These are phyloP conservation scores for Microcebus jonahi DNA, from an alignment of 2,113 vertebrate species.

Conservation along the genomic window DNA sequence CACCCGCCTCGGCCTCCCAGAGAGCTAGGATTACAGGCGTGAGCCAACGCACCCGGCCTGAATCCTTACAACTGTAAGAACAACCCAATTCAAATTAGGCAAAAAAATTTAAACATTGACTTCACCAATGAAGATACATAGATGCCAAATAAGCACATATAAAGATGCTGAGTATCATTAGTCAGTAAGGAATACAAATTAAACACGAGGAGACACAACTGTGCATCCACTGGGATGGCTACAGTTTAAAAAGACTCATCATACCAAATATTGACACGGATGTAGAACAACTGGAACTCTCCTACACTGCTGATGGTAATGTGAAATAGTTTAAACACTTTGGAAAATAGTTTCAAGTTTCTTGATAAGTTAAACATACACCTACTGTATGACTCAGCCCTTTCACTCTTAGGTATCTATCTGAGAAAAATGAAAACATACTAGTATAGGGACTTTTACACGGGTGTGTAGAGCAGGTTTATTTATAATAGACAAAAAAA, in stretches of 20 bases:
- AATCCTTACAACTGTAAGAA: neutral
- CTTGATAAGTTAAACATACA: neutral
- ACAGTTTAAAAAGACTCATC: neutral
- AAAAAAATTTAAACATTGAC: slow-evolving; percentile 10
- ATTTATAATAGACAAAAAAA: neutral
- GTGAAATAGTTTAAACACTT: neutral
- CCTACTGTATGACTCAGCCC: neutral
- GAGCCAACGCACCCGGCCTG: too few relatives aligned
- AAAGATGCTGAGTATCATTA: neutral
- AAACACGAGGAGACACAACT: neutral
- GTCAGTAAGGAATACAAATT: neutral
- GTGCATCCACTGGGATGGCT: neutral
- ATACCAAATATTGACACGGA: neutral
- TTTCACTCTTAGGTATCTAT: neutral
- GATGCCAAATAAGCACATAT: neutral
- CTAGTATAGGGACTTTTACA: neutral
- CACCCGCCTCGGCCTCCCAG: too few relatives aligned
- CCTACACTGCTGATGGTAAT: neutral
- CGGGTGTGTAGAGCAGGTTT: neutral
- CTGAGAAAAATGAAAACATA: slow-evolving; percentile 11
- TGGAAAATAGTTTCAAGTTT: neutral
- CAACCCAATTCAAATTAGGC: neutral
- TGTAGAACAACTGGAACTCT: neutral
- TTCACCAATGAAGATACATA: neutral
- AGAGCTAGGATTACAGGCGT: too few relatives aligned